These are phyloP conservation scores for Halcyon badia DNA, from an alignment of 2,797 vertebrate genomes.

Conservation along the genomic window DNA sequence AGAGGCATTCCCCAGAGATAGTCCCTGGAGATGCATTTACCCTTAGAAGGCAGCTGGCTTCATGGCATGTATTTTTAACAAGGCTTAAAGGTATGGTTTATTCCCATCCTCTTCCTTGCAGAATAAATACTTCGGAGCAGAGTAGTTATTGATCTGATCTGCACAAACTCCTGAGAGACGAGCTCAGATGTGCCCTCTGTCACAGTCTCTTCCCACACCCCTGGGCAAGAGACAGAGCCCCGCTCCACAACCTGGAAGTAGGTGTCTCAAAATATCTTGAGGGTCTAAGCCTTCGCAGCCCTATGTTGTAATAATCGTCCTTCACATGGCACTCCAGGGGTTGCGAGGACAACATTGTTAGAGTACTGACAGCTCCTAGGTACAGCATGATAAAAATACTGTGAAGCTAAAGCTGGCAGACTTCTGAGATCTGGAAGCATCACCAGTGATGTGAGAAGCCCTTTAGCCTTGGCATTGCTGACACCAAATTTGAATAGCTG, in stretches of 20 bases:
- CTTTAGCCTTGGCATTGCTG: neutral
- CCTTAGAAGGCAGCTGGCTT: neutral
- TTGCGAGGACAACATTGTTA: neutral
- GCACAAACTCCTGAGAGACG: neutral
- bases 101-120: neutral
- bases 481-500: neutral
- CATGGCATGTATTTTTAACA: conserved; percentile 25
- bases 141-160: conserved; percentile 10
- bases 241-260: neutral
- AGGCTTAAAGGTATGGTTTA: conserved; percentile 7
- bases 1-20: conserved; percentile 26
- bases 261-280: neutral
- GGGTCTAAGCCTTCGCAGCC: neutral
- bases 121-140: neutral
- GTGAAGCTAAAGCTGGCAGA: neutral
- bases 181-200: neutral
- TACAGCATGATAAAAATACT: neutral
- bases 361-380: neutral
- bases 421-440: neutral
- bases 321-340: rapidly evolving
- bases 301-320: neutral
- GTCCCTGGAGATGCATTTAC: conserved; percentile 9
- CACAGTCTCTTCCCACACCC: rapidly evolving
- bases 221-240: neutral
- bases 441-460: rapidly evolving